Percentiles rank a stretch among this genome's conserved stretches.
phyloP scores from a whole-genome alignment of 1,140 invertebrate genomes.

The Carcinoscorpius rotundicauda region DNA sequence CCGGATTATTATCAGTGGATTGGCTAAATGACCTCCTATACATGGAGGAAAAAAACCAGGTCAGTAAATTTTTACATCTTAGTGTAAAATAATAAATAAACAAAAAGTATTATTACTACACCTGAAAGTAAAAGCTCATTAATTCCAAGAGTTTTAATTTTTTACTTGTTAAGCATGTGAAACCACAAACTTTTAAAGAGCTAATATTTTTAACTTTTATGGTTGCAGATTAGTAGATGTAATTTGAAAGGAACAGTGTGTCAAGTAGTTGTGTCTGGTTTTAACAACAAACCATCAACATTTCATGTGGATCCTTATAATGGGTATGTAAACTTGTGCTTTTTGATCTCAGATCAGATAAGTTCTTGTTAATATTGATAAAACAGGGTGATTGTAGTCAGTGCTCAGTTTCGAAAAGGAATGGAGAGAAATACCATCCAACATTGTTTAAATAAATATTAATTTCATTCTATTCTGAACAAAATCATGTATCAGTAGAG shows the following conservation, averaged over 20 bases:
- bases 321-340: slow-evolving; percentile 45
- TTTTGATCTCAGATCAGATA: slow-evolving; percentile 1
- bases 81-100: not conserved
- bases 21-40: slow-evolving; percentile 76
- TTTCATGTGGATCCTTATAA: slow-evolving; percentile 85
- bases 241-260: slow-evolving; percentile 52
- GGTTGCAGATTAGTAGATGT: slow-evolving; percentile 59
- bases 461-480: too few species aligned
- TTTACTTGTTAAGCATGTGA: too few species aligned
- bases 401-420: too few species aligned
- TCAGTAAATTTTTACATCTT: slow-evolving; percentile 9
- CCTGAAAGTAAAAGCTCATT: too few species aligned
- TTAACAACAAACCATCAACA: slow-evolving; percentile 51
- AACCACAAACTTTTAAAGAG: too few species aligned
- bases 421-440: too few species aligned
- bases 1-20: slow-evolving; percentile 58
- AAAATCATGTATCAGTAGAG: too few species aligned
- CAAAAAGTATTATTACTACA: slow-evolving; percentile 8
- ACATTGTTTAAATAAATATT: too few species aligned
- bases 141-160: too few species aligned
- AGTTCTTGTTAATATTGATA: too few species aligned
- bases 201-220: not conserved
- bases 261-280: slow-evolving; percentile 49
- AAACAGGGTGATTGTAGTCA: too few species aligned
- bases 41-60: slow-evolving; percentile 42